Base-by-base conservation (phyloP, 30 jellyfish, hydroid and myxozoan genomes). In the Turritopsis rubra region DNA sequence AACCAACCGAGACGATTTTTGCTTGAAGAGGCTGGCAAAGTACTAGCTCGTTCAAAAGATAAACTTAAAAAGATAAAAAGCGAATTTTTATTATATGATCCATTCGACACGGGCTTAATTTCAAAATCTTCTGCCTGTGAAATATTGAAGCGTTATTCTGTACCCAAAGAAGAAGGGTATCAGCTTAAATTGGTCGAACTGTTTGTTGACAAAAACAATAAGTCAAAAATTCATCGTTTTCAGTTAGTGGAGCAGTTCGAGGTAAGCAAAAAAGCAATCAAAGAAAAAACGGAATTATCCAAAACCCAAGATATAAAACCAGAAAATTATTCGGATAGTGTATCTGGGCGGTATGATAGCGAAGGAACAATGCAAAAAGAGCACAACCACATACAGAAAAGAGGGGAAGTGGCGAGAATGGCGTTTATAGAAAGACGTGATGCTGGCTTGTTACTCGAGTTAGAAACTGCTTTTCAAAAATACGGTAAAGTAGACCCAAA, bases 381-480 rank as follows among this genome's bases (percentile, higher is more conserved):
- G 77, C 77, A 68, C 0, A 8, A n/a, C 0, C 28, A 28, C 28
- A 23, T 23, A 30, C 73, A 25, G 28, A 77, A 77, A n/a, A 60
- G 85, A 3, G 71, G 71, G 21, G 85, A 77, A 29, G 85, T 52
- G 24, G 72, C 72, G 28, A 30, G 65, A 1, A 84, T 31, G 65
- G 77, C 81, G 65, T 53, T 80, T 31, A 22, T 22, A 16, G 87
- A 80, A 13, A 30, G 87, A 18, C 52, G 87, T 24, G 87, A 80
- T 65, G 87, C 87, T 0, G 83, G 81, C 4, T 54, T 52, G 1
- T 20, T 80, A 29, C 52, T 80, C 0, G 87, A 80, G 82, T 18
- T 80, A 3, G 87, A 80, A 54, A 54, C 29, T 16, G 87, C 87
- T 22, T 53, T 80, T 18, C 52, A 52, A 1, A 25, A 27, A 16